Base-by-base conservation (phyloP, 2,797 vertebrate genomes). In the Enteromius mattozi region DNA sequence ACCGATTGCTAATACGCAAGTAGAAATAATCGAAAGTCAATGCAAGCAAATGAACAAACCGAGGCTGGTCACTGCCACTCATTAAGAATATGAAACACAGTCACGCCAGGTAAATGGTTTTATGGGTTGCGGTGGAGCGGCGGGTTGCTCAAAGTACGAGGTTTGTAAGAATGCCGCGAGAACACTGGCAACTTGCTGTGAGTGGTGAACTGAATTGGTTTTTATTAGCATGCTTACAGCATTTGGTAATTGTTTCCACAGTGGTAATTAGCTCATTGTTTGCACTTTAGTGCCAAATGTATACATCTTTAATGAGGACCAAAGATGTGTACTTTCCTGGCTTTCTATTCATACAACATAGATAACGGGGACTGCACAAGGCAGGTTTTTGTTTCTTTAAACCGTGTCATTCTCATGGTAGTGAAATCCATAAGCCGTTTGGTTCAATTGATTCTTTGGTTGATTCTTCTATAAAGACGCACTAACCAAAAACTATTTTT, bases 201-300 rank as follows among this genome's bases (percentile, higher is more conserved):
- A 90, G 81, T 33, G 61, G 77, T 78, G 77, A 85, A 85, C 69
- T 83, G 85, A 90, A 88, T 88, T 85, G 85, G 30, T 80, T 90
- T 89, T 90, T 90, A 92, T 89, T 90, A 86, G 83, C 86, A 85
- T 72, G 80, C 87, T 89, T 92, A 87, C 86, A 87, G 77, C 86
- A 86, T 85, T 82, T 42, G 80, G 86, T 89, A 89, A 91, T 89
- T 90, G 90, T 90, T 91, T 87, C 89, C 89, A 91, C 86, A 89
- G 86, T 89, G 74, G 88, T 91, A 88, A 87, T 91, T 89, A 90
- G 87, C 83, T 90, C 89, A 91, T 92, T 90, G 90, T 92, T 91
- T 88, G 87, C 90, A 88, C 89, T 86, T 90, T 84, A 19, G 47
- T 87, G 87, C 88, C 89, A 90, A 89, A 87, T 61, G 84, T 86